Percentiles rank a stretch among this genome's conserved stretches.
phyloP scores from a whole-genome alignment of 2,888 invertebrate genomes.

The Halictus quadricinctus region DNA sequence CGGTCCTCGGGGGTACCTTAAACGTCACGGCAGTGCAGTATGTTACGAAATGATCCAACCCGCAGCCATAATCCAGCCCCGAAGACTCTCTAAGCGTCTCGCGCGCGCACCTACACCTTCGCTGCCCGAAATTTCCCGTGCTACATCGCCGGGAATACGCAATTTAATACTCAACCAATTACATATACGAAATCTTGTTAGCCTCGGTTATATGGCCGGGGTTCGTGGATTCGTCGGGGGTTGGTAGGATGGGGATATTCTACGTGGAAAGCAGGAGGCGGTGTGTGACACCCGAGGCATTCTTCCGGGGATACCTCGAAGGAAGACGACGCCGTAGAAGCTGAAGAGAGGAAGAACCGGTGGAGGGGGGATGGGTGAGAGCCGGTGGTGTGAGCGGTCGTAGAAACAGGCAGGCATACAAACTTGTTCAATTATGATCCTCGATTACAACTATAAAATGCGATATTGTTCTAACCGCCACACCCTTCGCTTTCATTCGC shows the following conservation, averaged over 20 bases:
- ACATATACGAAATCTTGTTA: slow-evolving; percentile 83
- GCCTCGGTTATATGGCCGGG: slow-evolving; percentile 80
- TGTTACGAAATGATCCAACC: slow-evolving; percentile 82
- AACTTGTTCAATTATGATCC: slow-evolving; percentile 82
- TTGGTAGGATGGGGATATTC: not conserved
- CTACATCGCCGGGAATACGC: slow-evolving; percentile 78
- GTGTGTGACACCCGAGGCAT: slow-evolving; percentile 79
- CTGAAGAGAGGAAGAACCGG: not conserved
- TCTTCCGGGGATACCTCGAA: slow-evolving; percentile 76
- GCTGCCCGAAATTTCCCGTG: slow-evolving; percentile 65
- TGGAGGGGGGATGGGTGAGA: slow-evolving; percentile 23
- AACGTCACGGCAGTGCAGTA: slow-evolving; percentile 77
- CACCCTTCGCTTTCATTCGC: slow-evolving; percentile 64
- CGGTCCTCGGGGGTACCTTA: slow-evolving; percentile 65
- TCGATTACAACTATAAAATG: slow-evolving; percentile 82
- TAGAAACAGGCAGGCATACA: slow-evolving; percentile 77
- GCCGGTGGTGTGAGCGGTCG: slow-evolving; percentile 49
- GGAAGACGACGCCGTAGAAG: slow-evolving; percentile 37
- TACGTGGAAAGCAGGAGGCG: slow-evolving; percentile 50
- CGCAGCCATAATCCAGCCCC: slow-evolving; percentile 78
- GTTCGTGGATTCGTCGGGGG: slow-evolving; percentile 48
- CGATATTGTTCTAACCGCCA: slow-evolving; percentile 77
- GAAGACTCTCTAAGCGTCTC: slow-evolving; percentile 64
- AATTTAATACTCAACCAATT: slow-evolving; percentile 83
- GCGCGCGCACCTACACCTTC: slow-evolving; percentile 55